Percentiles rank a stretch among this genome's conserved stretches.
Conservation (phyloP, 2,888 invertebrate species). For the Ditylenchus weischeri region DNA sequence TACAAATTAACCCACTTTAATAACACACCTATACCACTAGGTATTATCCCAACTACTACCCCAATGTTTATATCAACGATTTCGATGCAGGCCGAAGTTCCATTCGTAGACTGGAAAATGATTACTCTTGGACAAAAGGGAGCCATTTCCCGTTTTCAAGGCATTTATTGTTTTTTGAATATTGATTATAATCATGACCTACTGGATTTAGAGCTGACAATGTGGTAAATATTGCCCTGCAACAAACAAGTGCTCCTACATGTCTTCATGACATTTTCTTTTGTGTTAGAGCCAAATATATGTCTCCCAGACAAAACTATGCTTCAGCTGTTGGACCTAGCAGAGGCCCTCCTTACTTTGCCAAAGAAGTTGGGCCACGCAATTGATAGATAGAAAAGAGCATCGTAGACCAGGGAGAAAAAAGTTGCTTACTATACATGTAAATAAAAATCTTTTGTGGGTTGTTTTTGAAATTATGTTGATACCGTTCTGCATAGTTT, state of each 20-base stretch:
- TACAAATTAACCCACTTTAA: slow-evolving; percentile 31
- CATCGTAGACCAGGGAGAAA: too few species aligned
- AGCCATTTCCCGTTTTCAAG: slow-evolving; percentile 45
- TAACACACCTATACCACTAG: slow-evolving; percentile 31
- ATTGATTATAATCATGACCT: too few species aligned
- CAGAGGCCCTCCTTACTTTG: too few species aligned
- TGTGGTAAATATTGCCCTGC: slow-evolving; percentile 47
- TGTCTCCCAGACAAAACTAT: too few species aligned
- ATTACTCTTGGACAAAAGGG: slow-evolving; percentile 40
- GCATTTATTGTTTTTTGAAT: slow-evolving; percentile 22
- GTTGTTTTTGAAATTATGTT: too few species aligned
- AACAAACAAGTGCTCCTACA: slow-evolving; percentile 48
- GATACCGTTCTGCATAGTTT: too few species aligned
- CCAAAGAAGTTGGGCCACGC: too few species aligned
- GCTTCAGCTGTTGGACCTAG: too few species aligned
- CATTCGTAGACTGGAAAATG: slow-evolving; percentile 41
- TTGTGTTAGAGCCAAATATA: slow-evolving; percentile 40
- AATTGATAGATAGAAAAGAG: too few species aligned
- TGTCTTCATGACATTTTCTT: slow-evolving; percentile 53
- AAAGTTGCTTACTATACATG: too few species aligned
- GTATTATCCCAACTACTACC: slow-evolving; percentile 49
- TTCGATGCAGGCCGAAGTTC: slow-evolving; percentile 44
- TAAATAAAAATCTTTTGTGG: too few species aligned
- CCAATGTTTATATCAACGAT: slow-evolving; percentile 44
- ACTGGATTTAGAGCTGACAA: slow-evolving; percentile 45